Evolutionary conservation across 2,888 invertebrate species (phyloP).

Genomic region (Caenorhabditis imperialis): DNA sequence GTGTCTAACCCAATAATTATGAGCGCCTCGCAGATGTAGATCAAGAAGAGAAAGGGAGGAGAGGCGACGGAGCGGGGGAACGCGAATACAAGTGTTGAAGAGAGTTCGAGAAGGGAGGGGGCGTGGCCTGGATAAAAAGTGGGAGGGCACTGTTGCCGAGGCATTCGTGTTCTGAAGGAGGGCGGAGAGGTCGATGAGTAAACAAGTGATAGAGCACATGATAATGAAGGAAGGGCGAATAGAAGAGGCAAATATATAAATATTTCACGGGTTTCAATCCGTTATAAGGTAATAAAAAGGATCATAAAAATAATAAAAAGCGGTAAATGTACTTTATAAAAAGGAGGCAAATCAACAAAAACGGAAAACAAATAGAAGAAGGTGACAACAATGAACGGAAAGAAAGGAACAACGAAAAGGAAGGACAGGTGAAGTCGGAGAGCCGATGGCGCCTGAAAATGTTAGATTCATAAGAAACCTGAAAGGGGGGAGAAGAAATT

Average conservation of each 20-base stretch:
- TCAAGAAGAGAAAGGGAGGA: not conserved
- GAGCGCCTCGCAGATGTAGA: slow-evolving; percentile 2
- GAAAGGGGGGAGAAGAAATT: not conserved
- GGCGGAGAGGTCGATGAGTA: not conserved
- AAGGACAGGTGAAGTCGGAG: slow-evolving; percentile 56
- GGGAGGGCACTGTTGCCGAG: slow-evolving; percentile 25
- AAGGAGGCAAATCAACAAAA: not conserved
- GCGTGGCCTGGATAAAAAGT: not conserved
- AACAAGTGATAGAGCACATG: not conserved
- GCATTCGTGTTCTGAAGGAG: slow-evolving; percentile 10
- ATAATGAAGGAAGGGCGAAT: slow-evolving; percentile 1
- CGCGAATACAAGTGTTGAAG: not conserved
- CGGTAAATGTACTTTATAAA: not conserved
- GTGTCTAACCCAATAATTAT: slow-evolving; percentile 16
- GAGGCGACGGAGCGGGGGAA: slow-evolving; percentile 6
- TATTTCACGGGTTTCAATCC: slow-evolving; percentile 3
- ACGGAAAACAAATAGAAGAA: not conserved
- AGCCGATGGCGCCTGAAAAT: slow-evolving; percentile 68
- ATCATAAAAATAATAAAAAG: not conserved
- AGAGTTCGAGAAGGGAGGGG: not conserved
- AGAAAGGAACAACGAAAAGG: slow-evolving; percentile 37
- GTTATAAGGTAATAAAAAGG: slow-evolving; percentile 9
- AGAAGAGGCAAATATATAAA: not conserved
- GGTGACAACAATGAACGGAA: slow-evolving; percentile 5
- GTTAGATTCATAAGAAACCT: slow-evolving; percentile 36